Base-by-base conservation (phyloP, 1,140 invertebrate species). In the Mylabris phalerata region DNA sequence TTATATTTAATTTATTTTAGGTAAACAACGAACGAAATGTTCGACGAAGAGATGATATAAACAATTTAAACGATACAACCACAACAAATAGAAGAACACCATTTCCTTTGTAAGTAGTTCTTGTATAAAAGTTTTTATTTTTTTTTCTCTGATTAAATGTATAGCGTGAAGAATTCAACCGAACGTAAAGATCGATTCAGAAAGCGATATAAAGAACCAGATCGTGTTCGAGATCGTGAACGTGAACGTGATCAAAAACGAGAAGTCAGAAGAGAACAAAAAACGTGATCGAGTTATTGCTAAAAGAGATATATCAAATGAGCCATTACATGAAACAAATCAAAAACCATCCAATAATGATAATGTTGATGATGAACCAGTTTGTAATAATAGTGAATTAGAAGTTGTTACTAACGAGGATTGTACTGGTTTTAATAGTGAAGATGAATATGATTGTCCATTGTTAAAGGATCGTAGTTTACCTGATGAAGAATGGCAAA, bases 361-460 rank as follows among this genome's bases (percentile, higher is more conserved):
- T 59, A 45, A 61, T n/a, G 44, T 55, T 26, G 55, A 26, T 55
- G 61, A 62, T 43, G 68, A 66, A 45, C 59, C 63, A 11, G 46
- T 58, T 4, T 64, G 58, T 61, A 68, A 66, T 61, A 67, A 63
- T 48, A 65, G 61, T 54, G 66, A 70, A 51, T 58, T 60, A 41
- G 58, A 62, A 50, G 55, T 58, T 57, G 61, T 52, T 47, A 55
- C 60, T 0, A 67, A 69, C 52, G 72, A 74, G 62, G 72, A 74
- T 49, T 65, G 69, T 9, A 74, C 69, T 57, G 72, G 72, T 2
- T 74, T 72, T 48, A 74, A 74, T 62, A 74, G 72, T 59, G 72
- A 74, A 59, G 72, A 74, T 65, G 72, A 74, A 58, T 74, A 74
- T 68, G 70, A 69, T 52, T n/a, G 68, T 67, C 47, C 50, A 57